Evolutionary conservation across 1,140 invertebrate genomes (phyloP).

Genomic region (Drosophila varians): DNA sequence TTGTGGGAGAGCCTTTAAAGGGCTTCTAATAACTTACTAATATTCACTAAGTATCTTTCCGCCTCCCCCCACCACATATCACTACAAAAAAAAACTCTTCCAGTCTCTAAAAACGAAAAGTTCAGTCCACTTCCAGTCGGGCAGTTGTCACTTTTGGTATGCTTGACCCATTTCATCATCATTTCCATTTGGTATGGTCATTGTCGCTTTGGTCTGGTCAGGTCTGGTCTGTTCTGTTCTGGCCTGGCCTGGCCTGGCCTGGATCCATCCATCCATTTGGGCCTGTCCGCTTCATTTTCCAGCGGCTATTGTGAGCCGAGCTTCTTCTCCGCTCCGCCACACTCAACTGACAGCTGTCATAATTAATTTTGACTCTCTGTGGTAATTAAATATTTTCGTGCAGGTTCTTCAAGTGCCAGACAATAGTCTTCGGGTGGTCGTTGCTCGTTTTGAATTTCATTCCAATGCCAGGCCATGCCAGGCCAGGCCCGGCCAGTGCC

Average conservation of each 20-base stretch:
- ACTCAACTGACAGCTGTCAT: conserved; percentile 78
- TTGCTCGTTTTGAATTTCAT: conserved; percentile 64
- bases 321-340: conserved; percentile 49
- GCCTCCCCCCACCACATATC: too few relatives aligned
- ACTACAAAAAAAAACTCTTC: too few relatives aligned
- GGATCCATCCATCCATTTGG: conserved; percentile 18
- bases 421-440: conserved; percentile 41
- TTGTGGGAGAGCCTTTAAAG: background rate
- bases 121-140: conserved; percentile 25
- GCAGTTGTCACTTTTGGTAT: conserved; percentile 73
- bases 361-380: conserved; percentile 75
- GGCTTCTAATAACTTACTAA: too few relatives aligned
- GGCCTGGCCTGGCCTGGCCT: conserved; percentile 6
- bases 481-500: conserved; percentile 44
- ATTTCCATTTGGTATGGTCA: conserved; percentile 42
- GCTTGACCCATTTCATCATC: conserved; percentile 74
- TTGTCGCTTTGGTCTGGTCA: conserved; percentile 28
- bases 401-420: conserved; percentile 61
- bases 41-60: too few relatives aligned
- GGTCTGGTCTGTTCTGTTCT: conserved; percentile 15
- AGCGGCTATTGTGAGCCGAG: conserved; percentile 15
- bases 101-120: background rate
- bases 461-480: conserved; percentile 4
- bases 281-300: conserved; percentile 26
- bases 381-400: conserved; percentile 76